Evolutionary conservation across 1,140 invertebrate genomes (phyloP).

Genomic region (Macrotrachela quadricornifera): DNA sequence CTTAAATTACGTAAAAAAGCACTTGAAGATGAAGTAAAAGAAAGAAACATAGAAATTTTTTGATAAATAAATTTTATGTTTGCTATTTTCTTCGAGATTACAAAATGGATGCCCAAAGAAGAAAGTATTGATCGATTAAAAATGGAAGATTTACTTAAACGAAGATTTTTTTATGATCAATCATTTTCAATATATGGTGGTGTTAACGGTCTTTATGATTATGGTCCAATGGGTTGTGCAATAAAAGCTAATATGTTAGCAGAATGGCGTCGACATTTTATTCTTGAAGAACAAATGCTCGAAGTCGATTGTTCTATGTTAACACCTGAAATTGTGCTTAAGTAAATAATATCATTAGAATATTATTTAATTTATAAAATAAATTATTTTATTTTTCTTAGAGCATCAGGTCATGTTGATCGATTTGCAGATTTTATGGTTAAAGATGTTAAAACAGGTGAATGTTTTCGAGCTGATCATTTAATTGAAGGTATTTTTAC

Average conservation of each 20-base stretch:
- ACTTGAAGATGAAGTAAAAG: slow-evolving; percentile 2
- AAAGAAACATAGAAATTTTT: not conserved
- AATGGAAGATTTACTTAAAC: not conserved
- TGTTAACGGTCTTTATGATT: not conserved
- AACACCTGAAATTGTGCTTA: slow-evolving; percentile 3
- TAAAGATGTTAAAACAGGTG: not conserved
- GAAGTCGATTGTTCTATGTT: slow-evolving; percentile 6
- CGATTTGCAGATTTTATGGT: slow-evolving; percentile 7
- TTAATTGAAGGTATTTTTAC: slow-evolving; percentile 37
- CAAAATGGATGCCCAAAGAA: not conserved
- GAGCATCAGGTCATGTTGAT: slow-evolving; percentile 13
- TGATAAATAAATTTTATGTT: no score
- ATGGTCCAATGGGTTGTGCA: slow-evolving; percentile 2
- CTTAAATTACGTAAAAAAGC: slow-evolving; percentile 4
- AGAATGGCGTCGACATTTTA: slow-evolving; percentile 5
- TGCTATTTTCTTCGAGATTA: not conserved
- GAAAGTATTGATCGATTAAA: not conserved
- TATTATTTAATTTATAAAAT: not conserved
- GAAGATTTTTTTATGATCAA: slow-evolving; percentile 7
- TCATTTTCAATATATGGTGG: slow-evolving; percentile 6
- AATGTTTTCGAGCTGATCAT: slow-evolving; percentile 5
- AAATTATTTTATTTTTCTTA: slow-evolving; percentile 20
- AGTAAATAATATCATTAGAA: slow-evolving; percentile 42
- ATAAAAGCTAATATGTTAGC: not conserved
- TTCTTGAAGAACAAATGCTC: not conserved